Percentiles rank a stretch among this genome's conserved stretches.
Conservation (phyloP, 2,113 vertebrate species). For the Tiliqua scincoides region DNA sequence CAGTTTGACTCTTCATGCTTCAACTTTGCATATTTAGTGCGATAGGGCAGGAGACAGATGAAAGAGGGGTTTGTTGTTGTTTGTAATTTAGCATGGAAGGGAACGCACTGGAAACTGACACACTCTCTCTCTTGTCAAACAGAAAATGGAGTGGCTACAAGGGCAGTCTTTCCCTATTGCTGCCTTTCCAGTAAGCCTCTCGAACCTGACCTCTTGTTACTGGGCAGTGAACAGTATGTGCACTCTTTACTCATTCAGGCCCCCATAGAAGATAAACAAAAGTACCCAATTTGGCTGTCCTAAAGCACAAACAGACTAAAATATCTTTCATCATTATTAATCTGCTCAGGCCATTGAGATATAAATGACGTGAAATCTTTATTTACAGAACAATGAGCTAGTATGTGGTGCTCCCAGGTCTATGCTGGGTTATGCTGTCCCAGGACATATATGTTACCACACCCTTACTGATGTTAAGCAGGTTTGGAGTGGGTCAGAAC, state of each 20-base stretch:
- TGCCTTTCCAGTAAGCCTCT: rapidly evolving
- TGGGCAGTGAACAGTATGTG: not conserved
- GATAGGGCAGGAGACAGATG: constrained; percentile 2
- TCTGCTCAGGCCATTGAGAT: not conserved
- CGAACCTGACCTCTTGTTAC: not conserved
- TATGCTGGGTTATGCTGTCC: too few relatives aligned
- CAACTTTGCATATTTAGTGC: not conserved
- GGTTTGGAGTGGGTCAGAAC: not conserved
- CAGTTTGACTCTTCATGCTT: constrained; percentile 3
- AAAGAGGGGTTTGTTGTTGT: not conserved
- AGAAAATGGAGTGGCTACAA: not conserved
- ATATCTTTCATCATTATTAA: not conserved
- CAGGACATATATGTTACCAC: too few relatives aligned
- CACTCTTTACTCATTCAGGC: not conserved
- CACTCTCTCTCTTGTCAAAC: not conserved
- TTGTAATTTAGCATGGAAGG: constrained; percentile 6
- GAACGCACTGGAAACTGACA: not conserved
- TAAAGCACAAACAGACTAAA: not conserved
- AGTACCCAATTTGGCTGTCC: not conserved
- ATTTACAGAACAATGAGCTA: not conserved
- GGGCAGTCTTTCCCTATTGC: not conserved
- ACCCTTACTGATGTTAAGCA: not conserved
- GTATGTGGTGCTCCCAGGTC: not conserved
- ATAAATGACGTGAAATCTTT: not conserved
- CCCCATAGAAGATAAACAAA: not conserved